These are phyloP conservation scores for Heteractis magnifica DNA, from an alignment of 92 coral and sea anemone species.

Conservation along the genomic window DNA sequence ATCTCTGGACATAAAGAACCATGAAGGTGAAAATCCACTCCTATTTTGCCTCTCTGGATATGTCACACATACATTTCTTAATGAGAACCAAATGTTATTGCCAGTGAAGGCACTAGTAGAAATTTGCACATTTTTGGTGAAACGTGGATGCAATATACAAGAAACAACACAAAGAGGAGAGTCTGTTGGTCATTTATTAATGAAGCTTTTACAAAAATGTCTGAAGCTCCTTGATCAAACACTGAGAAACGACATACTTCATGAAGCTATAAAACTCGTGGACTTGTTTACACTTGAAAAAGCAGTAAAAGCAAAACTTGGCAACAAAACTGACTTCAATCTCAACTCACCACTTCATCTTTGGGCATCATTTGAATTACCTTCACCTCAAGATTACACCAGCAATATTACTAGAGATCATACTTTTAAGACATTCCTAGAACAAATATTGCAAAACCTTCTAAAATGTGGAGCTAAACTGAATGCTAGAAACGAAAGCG, in stretches of 20 bases:
- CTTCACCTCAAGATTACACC: not conserved
- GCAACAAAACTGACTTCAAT: not conserved
- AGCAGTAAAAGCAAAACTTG: not conserved
- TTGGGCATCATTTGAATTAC: not conserved
- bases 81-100: too few relatives aligned
- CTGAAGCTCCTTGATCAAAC: not conserved
- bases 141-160: not conserved
- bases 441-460: not conserved
- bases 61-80: too few relatives aligned
- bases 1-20: too few relatives aligned
- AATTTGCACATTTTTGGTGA: conserved; percentile 1
- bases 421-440: not conserved
- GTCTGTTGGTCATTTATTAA: not conserved
- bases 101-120: not conserved
- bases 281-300: not conserved
- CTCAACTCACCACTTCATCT: too few relatives aligned
- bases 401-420: not conserved
- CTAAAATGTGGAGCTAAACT: conserved; percentile 15
- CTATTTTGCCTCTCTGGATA: too few relatives aligned
- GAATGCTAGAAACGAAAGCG: conserved; percentile 12
- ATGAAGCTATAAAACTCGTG: not conserved
- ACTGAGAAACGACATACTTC: not conserved
- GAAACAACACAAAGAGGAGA: not conserved
- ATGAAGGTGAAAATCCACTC: too few relatives aligned
- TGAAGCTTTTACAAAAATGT: not conserved